Evolutionary conservation across 2,888 invertebrate genomes (phyloP).

Genomic region (Boloria selene): DNA sequence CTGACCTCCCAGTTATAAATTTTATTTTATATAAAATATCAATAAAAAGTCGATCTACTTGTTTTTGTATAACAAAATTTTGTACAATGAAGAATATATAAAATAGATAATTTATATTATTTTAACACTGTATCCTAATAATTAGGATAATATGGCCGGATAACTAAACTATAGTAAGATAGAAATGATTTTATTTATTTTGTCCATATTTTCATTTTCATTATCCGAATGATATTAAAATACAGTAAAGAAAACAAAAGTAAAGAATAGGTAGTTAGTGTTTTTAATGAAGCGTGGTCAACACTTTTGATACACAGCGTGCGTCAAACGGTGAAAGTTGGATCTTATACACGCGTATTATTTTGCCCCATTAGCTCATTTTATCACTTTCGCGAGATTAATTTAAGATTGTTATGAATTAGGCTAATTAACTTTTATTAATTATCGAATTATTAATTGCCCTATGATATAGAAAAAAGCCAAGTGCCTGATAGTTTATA

Average conservation of each 20-base stretch:
- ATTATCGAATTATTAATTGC: not conserved
- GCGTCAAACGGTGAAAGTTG: constrained; percentile 34
- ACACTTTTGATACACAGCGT: constrained; percentile 18
- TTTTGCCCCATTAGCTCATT: constrained; percentile 21
- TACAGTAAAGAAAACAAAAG: constrained; percentile 3
- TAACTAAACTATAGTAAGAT: too few species aligned
- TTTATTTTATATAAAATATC: too few species aligned
- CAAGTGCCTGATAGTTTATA: too few species aligned
- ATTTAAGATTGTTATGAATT: not conserved
- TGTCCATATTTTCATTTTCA: constrained; percentile 3
- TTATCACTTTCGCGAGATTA: constrained; percentile 20
- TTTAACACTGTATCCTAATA: too few species aligned
- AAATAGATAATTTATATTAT: too few species aligned
- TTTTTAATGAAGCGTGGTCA: constrained; percentile 25
- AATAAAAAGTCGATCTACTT: too few species aligned
- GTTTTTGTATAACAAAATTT: too few species aligned
- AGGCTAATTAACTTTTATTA: not conserved
- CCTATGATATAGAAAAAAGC: too few species aligned
- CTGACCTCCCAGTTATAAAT: too few species aligned
- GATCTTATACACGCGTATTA: constrained; percentile 28
- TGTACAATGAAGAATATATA: too few species aligned
- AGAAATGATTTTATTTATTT: not conserved
- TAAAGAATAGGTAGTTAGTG: constrained; percentile 2
- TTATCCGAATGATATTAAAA: not conserved
- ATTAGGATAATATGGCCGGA: too few species aligned